Base-by-base conservation (phyloP, 2,888 invertebrate species). In the Mythimna pallens region DNA sequence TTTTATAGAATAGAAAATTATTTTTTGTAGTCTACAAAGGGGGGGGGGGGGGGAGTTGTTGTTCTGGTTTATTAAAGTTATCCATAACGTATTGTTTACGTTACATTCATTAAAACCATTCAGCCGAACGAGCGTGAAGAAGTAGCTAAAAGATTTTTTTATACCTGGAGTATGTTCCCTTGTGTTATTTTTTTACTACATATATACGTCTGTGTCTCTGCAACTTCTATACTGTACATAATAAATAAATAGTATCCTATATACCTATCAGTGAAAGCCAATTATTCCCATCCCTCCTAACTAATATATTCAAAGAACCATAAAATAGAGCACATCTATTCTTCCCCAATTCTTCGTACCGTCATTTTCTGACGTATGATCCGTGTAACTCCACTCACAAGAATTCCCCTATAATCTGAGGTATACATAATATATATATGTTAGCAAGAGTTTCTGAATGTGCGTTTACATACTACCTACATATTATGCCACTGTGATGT, bases 321-420 rank as follows among this genome's bases (percentile, higher is more conserved):
- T 75, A 79, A 76, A 73, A 68, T 73, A 64, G 65, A 50, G 63
- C 67, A n/a, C 43, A 61, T 54, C 50, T 57, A 68, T 76, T 79
- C 57, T 65, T 68, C 66, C 43, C 52, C 73, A 70, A 65, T 81
- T 81, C 70, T 78, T 74, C 58, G 17, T 57, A 73, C 78, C 65
- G 64, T 63, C 71, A 66, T 72, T 65, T 61, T 70, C 70, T 69
- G 64, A 73, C 73, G 75, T 76, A 85, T 76, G 80, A 78, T 66
- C 71, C 82, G 36, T 73, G 73, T 75, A 73, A 70, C 76, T 55
- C 47, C 63, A 71, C 80, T 71, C 74, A 36, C 72, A 77, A 80
- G 81, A 78, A 84, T 83, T 78, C 76, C 83, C 71, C 78, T 84
- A 82, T 82, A 74, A 85, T 87, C 81, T 70, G 66, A 73, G 73